Evolutionary conservation across 2,113 vertebrate species (phyloP), one percentile per base, ranked within the genome.

Genomic region (Mustela nigripes): DNA sequence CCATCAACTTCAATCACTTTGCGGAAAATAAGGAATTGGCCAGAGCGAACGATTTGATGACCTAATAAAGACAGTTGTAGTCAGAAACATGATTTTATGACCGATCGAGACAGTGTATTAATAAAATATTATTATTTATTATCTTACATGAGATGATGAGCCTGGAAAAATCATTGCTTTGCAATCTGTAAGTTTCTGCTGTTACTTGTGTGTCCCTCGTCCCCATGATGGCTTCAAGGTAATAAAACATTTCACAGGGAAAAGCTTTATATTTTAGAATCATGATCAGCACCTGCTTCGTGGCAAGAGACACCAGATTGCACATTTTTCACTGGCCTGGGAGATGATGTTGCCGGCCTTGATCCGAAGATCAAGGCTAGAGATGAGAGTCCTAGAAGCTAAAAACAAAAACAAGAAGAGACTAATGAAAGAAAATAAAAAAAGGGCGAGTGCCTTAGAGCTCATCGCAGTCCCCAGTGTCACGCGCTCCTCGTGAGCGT

Each of bases 191-290:
- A 11, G 3, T 71, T 50, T 60, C 42, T 78, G 14, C 58, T 45
- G 45, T 45, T 26, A 11, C 26, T n/a, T 36, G 4, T 1, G 0
- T 2, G 2, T 78, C 33, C 22, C 1, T 11, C 5, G 3, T 8
- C 11, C 11, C 4, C 4, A 0, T 5, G 9, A 14, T 1, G 6
- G 7, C 28, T 36, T 26, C 22, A 4, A 69, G 3, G 31, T 3
- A 24, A 50, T 9, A n/a, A 24, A 50, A 26, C 33, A 16, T 26
- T 85, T 91, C 39, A n/a, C 28, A 39, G 79, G n/a, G 63, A 4
- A 33, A 36, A 19, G 1, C 2, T 39, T 71, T 11, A 7, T 58
- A 5, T 11, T 79, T 74, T 39, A 19, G 3, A 9, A 5, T 11
- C 24, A 2, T 36, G 6, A 9, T 1, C 5, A 3, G 82, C 50